These are phyloP conservation scores for Elysia crispata DNA, from an alignment of 2,888 invertebrate genomes.

Conservation along the genomic window DNA sequence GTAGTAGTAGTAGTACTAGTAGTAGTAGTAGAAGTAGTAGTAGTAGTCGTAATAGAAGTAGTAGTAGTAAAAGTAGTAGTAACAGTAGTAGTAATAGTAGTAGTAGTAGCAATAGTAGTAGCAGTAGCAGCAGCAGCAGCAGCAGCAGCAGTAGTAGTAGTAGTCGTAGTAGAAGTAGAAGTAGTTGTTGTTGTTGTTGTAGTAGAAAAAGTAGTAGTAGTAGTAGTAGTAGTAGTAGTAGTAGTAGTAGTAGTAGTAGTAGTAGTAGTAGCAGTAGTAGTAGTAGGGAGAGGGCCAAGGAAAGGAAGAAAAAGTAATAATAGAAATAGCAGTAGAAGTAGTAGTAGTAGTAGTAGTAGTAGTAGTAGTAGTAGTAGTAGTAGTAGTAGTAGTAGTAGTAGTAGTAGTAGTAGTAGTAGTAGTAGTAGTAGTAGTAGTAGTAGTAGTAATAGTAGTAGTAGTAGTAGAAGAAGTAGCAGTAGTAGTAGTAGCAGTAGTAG, in stretches of 20 bases:
- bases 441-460: not conserved
- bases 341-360: too few species aligned
- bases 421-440: not conserved
- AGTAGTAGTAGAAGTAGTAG: not conserved
- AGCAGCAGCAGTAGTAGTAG: not conserved
- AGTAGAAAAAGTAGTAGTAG: not conserved
- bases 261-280: too few species aligned
- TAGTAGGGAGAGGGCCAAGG: too few species aligned
- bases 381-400: not conserved
- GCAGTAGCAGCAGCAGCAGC: not conserved
- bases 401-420: not conserved
- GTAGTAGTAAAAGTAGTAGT: too few species aligned
- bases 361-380: too few species aligned
- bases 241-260: too few species aligned
- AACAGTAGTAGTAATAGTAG: not conserved
- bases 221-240: not conserved
- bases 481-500: not conserved
- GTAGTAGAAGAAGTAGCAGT: not conserved
- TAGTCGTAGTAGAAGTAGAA: too few species aligned
- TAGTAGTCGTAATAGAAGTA: too few species aligned
- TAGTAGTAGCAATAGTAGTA: not conserved
- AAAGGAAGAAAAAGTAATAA: too few species aligned
- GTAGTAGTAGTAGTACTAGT: not conserved
- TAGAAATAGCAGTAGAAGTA: too few species aligned
- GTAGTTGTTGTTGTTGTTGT: too few species aligned